A percentile compares a stretch with the other conserved stretches of the same genome.
Evolutionary conservation across 2,797 vertebrate genomes (phyloP).

Genomic region (Sebastes taczanowskii): DNA sequence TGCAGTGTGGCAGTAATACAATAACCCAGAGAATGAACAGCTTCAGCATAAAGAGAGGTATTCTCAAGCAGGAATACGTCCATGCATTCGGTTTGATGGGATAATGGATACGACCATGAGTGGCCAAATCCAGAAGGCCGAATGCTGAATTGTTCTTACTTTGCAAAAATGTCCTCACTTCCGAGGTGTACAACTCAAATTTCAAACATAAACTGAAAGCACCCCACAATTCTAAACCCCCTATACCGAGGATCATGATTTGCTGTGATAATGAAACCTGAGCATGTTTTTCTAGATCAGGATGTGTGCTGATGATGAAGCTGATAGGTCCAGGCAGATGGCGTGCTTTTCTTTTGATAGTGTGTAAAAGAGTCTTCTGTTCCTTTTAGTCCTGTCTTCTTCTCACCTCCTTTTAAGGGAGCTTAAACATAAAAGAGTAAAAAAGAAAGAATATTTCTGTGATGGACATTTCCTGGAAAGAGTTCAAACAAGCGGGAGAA

Average conservation of each 20-base stretch:
- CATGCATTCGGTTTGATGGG: neutral
- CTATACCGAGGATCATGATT: neutral
- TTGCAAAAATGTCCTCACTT: neutral
- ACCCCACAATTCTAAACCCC: neutral
- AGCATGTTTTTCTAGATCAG: neutral
- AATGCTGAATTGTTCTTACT: neutral
- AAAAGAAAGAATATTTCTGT: neutral
- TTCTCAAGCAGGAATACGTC: neutral
- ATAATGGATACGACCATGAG: neutral
- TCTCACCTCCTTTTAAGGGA: neutral
- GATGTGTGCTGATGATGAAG: neutral
- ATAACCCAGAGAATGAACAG: neutral
- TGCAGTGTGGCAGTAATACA: neutral
- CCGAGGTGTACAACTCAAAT: neutral
- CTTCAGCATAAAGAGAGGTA: neutral
- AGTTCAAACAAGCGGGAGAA: neutral
- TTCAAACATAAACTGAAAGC: neutral
- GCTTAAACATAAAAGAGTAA: neutral
- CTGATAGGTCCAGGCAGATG: neutral
- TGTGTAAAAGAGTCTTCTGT: neutral
- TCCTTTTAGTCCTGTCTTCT: neutral
- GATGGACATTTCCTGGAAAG: neutral
- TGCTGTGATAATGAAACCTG: neutral
- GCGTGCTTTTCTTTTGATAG: neutral
- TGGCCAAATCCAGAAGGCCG: neutral